Conservation (phyloP, 2,113 vertebrate species). For the Ciconia boyciana region DNA sequence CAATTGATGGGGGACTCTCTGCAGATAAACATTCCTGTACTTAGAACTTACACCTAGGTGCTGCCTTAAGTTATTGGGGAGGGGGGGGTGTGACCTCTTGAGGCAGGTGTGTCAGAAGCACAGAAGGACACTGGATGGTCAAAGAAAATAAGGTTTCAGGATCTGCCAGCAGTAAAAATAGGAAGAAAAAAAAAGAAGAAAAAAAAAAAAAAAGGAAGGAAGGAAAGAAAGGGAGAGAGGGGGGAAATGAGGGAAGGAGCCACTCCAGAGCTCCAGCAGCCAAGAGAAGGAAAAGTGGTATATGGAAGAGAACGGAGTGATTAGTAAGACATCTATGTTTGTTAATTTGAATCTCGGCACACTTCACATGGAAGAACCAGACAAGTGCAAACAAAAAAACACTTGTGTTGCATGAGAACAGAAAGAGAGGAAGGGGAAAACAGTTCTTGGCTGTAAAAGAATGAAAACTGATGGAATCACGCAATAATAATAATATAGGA, state of each 20-base stretch:
- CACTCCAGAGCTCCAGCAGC: neutral
- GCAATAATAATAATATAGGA: neutral
- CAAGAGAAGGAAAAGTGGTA: neutral
- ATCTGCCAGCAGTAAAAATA: neutral
- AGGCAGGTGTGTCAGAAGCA: neutral
- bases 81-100: fast-evolving
- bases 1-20: neutral
- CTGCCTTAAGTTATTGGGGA: neutral
- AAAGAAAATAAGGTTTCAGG: neutral
- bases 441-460: neutral
- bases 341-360: neutral
- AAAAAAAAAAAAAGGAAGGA: too few species aligned
- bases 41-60: neutral
- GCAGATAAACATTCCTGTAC: neutral
- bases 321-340: neutral
- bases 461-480: neutral
- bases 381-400: neutral
- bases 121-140: neutral
- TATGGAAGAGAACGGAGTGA: neutral
- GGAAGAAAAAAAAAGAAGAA: neutral
- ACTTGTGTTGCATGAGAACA: neutral
- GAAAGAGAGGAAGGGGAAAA: neutral
- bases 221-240: neutral
- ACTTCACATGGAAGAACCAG: neutral
- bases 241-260: neutral